Evolutionary conservation across 2,113 vertebrate species (phyloP).

Genomic region (Peromyscus polionotus): DNA sequence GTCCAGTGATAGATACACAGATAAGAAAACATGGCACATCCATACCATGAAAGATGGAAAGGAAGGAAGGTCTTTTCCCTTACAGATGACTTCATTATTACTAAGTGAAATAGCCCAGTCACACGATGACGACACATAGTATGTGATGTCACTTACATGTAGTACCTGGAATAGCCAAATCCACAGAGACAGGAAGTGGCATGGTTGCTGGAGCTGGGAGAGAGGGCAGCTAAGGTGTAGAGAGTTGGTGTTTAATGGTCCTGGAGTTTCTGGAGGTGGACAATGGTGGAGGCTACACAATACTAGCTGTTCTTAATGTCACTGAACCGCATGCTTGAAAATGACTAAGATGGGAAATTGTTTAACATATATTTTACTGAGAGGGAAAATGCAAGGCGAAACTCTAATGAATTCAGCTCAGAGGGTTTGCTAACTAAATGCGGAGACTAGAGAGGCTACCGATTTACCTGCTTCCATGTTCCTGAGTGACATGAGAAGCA

Average conservation of each 20-base stretch:
- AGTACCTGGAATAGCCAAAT: neutral
- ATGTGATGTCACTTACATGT: rapidly evolving
- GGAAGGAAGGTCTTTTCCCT: neutral
- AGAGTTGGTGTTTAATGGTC: neutral
- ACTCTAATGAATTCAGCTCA: neutral
- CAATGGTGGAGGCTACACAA: neutral
- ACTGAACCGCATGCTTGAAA: neutral
- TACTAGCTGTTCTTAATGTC: neutral
- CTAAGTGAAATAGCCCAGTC: neutral
- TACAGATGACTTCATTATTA: neutral
- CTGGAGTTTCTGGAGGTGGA: neutral
- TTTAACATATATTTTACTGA: neutral
- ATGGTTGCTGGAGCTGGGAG: neutral
- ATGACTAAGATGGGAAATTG: neutral
- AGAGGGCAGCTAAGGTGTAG: rapidly evolving
- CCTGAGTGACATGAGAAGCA: neutral
- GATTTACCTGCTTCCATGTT: neutral
- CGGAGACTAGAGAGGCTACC: neutral
- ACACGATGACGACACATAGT: neutral
- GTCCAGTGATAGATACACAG: neutral
- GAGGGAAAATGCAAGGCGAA: neutral
- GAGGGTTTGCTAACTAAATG: neutral
- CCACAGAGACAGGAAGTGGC: neutral
- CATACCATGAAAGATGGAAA: neutral
- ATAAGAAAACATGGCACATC: neutral